phyloP scores from a whole-genome alignment of 2,113 vertebrate genomes.

The Passer montanus region DNA sequence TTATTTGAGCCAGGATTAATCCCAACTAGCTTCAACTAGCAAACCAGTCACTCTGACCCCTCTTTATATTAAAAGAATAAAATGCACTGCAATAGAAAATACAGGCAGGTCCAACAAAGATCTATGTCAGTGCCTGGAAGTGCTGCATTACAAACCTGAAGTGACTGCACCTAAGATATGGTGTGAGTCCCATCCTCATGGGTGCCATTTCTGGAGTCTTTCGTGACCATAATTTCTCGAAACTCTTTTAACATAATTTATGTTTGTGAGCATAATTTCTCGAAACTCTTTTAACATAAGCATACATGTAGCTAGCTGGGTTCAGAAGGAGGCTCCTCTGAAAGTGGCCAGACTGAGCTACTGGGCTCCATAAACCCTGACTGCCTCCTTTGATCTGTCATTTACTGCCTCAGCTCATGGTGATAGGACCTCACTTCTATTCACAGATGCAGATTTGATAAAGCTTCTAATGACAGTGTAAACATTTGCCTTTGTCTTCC shows the following conservation, averaged over 20 bases:
- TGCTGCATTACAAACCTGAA: not conserved
- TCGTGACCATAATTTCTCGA: not conserved
- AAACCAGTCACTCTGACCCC: not conserved
- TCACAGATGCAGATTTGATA: not conserved
- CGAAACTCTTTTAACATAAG: not conserved
- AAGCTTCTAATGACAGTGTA: not conserved
- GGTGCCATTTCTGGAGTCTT: not conserved
- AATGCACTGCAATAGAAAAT: not conserved
- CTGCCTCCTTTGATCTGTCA: accelerated
- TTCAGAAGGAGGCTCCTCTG: not conserved
- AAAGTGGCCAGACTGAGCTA: not conserved
- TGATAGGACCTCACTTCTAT: not conserved
- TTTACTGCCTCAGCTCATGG: not conserved
- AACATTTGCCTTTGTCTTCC: not conserved
- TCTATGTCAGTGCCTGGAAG: not conserved
- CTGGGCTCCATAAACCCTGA: not conserved
- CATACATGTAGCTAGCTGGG: not conserved
- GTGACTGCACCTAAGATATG: accelerated
- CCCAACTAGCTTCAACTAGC: not conserved
- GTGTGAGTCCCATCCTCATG: not conserved
- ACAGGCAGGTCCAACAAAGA: not conserved
- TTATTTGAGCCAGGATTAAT: not conserved
- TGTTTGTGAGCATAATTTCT: not conserved
- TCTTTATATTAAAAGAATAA: not conserved
- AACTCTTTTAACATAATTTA: not conserved